Conservation (phyloP, 2,888 invertebrate genomes). For the Apodemia zela region DNA sequence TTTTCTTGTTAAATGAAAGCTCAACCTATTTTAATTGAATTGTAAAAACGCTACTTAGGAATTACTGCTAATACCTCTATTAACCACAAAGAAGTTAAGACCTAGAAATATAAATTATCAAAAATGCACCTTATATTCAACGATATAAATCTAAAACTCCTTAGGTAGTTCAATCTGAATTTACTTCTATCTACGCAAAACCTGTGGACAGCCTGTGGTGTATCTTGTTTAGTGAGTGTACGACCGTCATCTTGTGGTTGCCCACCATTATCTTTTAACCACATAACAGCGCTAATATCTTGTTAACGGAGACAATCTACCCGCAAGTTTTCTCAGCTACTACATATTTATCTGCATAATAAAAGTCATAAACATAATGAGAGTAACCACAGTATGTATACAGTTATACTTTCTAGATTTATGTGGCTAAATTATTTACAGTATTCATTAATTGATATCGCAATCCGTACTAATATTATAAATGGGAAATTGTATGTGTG, state of each 20-base stretch:
- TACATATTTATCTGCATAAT: constrained; percentile 35
- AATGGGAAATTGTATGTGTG: too few species aligned
- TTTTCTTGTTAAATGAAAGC: too few species aligned
- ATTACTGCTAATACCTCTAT: not conserved
- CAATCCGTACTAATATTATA: too few species aligned
- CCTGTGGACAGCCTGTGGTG: too few species aligned
- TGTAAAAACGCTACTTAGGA: not conserved
- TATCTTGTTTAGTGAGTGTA: constrained; percentile 46
- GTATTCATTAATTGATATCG: not conserved
- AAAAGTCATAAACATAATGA: constrained; percentile 17
- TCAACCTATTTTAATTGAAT: not conserved
- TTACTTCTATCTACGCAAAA: constrained; percentile 19
- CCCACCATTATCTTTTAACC: constrained; percentile 47
- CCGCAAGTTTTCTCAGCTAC: constrained; percentile 37
- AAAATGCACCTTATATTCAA: not conserved
- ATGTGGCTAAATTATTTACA: not conserved
- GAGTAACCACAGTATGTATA: constrained; percentile 4
- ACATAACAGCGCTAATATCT: constrained; percentile 46
- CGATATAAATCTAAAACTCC: not conserved
- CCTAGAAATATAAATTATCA: not conserved
- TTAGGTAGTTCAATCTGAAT: not conserved
- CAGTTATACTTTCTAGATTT: constrained; percentile 10
- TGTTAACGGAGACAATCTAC: constrained; percentile 63
- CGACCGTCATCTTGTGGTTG: constrained; percentile 57
- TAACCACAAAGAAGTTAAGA: not conserved